These are phyloP conservation scores for Muscina levida DNA, from an alignment of 2,888 invertebrate genomes.

Conservation along the genomic window DNA sequence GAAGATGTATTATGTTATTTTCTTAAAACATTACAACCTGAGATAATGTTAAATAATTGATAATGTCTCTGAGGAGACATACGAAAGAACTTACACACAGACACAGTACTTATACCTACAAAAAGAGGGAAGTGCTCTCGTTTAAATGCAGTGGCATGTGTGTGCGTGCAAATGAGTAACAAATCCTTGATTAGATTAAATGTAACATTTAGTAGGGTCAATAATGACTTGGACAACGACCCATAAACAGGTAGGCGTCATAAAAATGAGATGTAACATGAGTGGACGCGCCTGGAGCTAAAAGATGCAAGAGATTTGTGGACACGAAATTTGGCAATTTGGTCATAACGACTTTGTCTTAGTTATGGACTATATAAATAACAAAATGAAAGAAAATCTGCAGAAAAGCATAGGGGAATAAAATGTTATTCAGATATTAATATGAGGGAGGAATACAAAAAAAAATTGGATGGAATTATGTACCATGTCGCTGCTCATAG, in stretches of 20 bases:
- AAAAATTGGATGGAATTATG: too few relatives aligned
- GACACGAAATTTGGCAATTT: too few relatives aligned
- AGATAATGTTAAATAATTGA: conserved; percentile 76
- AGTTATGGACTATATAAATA: too few relatives aligned
- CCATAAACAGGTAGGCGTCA: conserved; percentile 8
- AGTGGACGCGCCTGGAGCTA: too few relatives aligned
- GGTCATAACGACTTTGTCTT: too few relatives aligned
- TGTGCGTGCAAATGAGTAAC: conserved; percentile 10
- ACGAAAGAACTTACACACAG: conserved; percentile 1
- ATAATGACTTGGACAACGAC: background rate
- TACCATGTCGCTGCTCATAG: too few relatives aligned
- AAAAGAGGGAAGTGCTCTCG: too few relatives aligned
- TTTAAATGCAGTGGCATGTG: background rate
- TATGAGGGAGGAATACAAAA: too few relatives aligned
- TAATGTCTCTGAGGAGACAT: conserved; percentile 72
- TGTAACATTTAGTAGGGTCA: conserved; percentile 32
- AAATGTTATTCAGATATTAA: too few relatives aligned
- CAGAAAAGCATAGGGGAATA: too few relatives aligned
- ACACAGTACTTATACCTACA: conserved; percentile 1
- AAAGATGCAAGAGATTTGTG: too few relatives aligned
- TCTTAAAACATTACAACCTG: conserved; percentile 50
- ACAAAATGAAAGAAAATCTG: too few relatives aligned
- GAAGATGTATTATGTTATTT: conserved; percentile 57
- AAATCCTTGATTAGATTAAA: conserved; percentile 36
- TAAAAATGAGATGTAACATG: conserved; percentile 16